A percentile compares a stretch with the other conserved stretches of the same genome.
Conservation (phyloP, 2,113 vertebrate species). For the Zosterops japonicus region DNA sequence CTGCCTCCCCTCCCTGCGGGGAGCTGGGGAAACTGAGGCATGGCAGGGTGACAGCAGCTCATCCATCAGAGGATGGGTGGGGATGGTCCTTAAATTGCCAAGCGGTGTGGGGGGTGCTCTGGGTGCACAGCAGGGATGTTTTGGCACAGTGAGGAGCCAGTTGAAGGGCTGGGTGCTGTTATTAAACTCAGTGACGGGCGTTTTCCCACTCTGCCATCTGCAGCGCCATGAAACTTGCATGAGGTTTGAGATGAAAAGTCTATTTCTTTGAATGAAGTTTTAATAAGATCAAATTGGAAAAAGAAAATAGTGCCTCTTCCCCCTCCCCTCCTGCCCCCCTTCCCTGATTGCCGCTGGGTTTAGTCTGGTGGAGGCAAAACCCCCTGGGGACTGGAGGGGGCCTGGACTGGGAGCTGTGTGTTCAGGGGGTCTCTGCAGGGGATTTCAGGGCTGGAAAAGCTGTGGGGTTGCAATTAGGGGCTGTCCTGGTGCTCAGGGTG, state of each 20-base stretch:
- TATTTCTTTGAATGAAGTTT: conserved; percentile 19
- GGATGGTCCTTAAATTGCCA: not conserved
- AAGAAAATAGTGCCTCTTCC: not conserved
- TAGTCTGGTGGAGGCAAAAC: not conserved
- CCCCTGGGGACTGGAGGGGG: fast-evolving
- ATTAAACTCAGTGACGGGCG: not conserved
- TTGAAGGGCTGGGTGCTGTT: not conserved
- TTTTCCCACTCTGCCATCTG: not conserved
- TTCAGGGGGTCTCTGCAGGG: not conserved
- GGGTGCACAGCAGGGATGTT: not conserved
- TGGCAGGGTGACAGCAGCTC: not conserved
- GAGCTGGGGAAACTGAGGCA: conserved; percentile 28
- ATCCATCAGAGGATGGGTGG: not conserved
- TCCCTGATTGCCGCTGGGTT: not conserved
- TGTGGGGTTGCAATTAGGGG: not conserved
- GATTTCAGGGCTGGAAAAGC: not conserved
- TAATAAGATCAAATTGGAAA: conserved; percentile 9
- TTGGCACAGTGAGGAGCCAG: not conserved
- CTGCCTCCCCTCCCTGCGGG: not conserved
- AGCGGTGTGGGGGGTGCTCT: not conserved
- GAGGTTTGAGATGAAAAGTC: conserved; percentile 10
- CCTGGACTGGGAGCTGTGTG: not conserved
- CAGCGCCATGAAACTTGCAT: not conserved
- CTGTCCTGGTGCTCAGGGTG: not conserved
- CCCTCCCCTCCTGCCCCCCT: not conserved